Percentiles rank a stretch among this genome's conserved stretches.
phyloP scores from a whole-genome alignment of 2,888 invertebrate genomes.

The Zhuqinia jingwanae region DNA sequence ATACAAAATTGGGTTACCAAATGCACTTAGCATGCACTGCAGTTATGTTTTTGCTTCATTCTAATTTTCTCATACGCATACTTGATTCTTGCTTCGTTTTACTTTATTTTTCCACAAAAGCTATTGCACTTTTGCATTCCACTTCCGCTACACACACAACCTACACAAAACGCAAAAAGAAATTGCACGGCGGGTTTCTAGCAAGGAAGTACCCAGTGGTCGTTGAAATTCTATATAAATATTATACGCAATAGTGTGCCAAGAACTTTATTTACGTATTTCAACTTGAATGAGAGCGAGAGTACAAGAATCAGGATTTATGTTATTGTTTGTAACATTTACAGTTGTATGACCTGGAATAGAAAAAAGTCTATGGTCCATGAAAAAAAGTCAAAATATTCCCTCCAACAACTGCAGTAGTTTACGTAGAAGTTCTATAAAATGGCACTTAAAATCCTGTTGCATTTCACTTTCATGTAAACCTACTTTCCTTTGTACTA shows the following conservation, averaged over 20 bases:
- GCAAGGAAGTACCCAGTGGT: too few species aligned
- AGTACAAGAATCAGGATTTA: neutral
- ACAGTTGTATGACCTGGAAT: neutral
- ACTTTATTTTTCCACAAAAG: too few species aligned
- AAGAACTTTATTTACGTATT: neutral
- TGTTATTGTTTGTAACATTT: neutral
- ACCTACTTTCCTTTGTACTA: neutral
- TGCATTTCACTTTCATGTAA: conserved; percentile 15
- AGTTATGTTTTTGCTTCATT: too few species aligned
- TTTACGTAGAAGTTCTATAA: conserved; percentile 49
- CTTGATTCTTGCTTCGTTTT: too few species aligned
- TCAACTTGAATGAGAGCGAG: neutral
- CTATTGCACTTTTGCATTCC: too few species aligned
- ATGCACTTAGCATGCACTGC: too few species aligned
- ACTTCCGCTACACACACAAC: too few species aligned
- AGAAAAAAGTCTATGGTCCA: neutral
- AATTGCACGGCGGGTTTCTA: too few species aligned
- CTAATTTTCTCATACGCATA: too few species aligned
- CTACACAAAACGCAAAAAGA: too few species aligned
- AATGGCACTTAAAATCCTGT: conserved; percentile 44
- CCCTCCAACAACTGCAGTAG: conserved; percentile 59
- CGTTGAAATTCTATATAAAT: neutral
- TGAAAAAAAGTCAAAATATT: neutral
- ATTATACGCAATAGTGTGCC: neutral
- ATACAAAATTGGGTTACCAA: too few species aligned